These are phyloP conservation scores for Cheracebus regulus DNA, from an alignment of 2,797 vertebrate species.

Conservation along the genomic window DNA sequence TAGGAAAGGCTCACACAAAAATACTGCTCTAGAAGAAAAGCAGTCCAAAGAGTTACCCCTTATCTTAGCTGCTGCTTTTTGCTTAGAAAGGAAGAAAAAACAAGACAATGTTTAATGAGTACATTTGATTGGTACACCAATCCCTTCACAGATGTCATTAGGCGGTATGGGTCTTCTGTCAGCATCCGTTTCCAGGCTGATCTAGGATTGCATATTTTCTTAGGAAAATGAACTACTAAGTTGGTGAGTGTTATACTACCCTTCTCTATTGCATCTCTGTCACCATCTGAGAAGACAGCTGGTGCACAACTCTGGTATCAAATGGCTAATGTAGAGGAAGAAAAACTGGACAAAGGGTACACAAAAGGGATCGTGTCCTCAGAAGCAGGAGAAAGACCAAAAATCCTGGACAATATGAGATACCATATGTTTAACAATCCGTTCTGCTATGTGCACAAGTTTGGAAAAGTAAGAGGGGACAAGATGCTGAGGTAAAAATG, in stretches of 20 bases:
- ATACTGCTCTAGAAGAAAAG: neutral
- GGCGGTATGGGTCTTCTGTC: constrained; percentile 4
- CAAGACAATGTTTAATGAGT: neutral
- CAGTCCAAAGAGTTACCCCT: neutral
- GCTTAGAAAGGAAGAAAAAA: constrained; percentile 6
- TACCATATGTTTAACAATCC: constrained; percentile 58
- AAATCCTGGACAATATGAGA: constrained; percentile 72
- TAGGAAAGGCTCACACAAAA: neutral
- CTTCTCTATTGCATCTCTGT: constrained; percentile 42
- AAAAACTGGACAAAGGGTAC: constrained; percentile 75
- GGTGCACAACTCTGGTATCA: constrained; percentile 52
- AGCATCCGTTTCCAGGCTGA: neutral
- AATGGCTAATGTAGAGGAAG: constrained; percentile 62
- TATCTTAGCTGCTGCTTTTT: constrained; percentile 8
- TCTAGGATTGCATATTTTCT: neutral
- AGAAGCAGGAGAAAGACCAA: constrained; percentile 60
- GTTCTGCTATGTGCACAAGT: constrained; percentile 3
- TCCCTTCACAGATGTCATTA: neutral
- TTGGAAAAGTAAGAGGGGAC: neutral
- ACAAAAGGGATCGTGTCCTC: constrained; percentile 61
- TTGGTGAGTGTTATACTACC: constrained; percentile 23
- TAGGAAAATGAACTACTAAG: constrained; percentile 12
- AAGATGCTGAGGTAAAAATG: neutral
- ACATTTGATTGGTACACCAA: neutral
- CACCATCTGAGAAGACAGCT: constrained; percentile 61